Evolutionary conservation across 2,797 vertebrate genomes (phyloP).

Genomic region (Argentina silus): DNA sequence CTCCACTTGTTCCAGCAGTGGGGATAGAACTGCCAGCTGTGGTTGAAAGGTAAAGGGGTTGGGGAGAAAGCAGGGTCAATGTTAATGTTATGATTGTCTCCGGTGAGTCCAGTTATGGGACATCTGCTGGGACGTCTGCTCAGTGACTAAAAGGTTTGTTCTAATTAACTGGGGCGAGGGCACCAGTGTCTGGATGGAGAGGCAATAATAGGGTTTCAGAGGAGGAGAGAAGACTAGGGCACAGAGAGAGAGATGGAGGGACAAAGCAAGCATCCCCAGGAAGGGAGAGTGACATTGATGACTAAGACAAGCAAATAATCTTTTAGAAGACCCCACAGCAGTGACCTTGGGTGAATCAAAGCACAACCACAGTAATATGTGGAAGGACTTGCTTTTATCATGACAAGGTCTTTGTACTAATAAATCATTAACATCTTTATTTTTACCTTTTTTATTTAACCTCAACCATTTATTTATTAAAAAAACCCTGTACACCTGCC

Average conservation of each 20-base stretch:
- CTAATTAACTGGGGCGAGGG: slow-evolving; percentile 72
- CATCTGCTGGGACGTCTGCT: slow-evolving; percentile 50
- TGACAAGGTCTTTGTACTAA: background rate
- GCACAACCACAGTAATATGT: slow-evolving; percentile 19
- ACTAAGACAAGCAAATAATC: slow-evolving; percentile 38
- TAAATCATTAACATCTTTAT: background rate
- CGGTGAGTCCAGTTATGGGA: slow-evolving; percentile 45
- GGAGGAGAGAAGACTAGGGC: slow-evolving; percentile 56
- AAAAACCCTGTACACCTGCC: background rate
- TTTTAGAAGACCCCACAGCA: slow-evolving; percentile 27
- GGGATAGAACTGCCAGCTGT: slow-evolving; percentile 41
- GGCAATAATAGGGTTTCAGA: slow-evolving; percentile 73
- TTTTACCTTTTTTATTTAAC: background rate
- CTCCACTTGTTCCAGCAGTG: slow-evolving; percentile 55
- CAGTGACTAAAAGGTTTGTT: slow-evolving; percentile 66
- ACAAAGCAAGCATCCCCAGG: slow-evolving; percentile 17
- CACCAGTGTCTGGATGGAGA: slow-evolving; percentile 60
- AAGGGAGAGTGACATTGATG: slow-evolving; percentile 34
- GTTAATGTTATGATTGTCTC: slow-evolving; percentile 66
- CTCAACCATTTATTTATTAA: background rate
- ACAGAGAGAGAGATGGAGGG: slow-evolving; percentile 30
- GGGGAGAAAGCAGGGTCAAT: slow-evolving; percentile 42
- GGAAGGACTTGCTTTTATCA: slow-evolving; percentile 8
- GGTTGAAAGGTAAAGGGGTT: slow-evolving; percentile 39
- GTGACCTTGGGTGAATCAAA: slow-evolving; percentile 57